Conservation (phyloP, 2,113 vertebrate species). For the Nanorana parkeri region DNA sequence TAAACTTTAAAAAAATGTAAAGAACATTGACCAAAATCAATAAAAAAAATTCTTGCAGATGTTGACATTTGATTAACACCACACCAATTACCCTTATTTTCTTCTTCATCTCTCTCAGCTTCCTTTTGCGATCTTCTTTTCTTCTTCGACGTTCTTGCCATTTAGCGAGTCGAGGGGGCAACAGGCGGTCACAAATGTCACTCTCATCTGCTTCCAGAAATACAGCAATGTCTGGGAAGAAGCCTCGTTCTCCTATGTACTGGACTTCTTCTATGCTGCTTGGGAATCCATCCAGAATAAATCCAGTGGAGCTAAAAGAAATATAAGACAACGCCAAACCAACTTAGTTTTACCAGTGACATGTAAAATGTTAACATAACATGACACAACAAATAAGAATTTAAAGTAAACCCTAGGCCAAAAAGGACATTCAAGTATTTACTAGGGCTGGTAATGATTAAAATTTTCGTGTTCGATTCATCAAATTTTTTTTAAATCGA, state of each 20-base stretch:
- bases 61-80: too few relatives aligned
- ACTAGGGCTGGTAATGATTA: too few relatives aligned
- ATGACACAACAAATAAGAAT: too few relatives aligned
- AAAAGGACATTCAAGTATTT: too few relatives aligned
- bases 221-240: slow-evolving; percentile 83
- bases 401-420: too few relatives aligned
- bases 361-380: too few relatives aligned
- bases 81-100: slow-evolving; percentile 75
- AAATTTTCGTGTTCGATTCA: too few relatives aligned
- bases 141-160: slow-evolving; percentile 75
- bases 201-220: slow-evolving; percentile 76
- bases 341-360: too few relatives aligned
- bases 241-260: slow-evolving; percentile 77
- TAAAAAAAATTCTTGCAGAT: too few relatives aligned
- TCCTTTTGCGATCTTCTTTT: slow-evolving; percentile 69
- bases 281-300: slow-evolving; percentile 93
- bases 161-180: slow-evolving; percentile 75
- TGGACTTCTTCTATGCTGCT: slow-evolving; percentile 74
- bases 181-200: slow-evolving; percentile 77
- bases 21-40: too few relatives aligned
- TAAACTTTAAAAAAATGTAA: too few relatives aligned
- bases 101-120: slow-evolving; percentile 74
- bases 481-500: too few relatives aligned
- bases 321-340: not conserved
- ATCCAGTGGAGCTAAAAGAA: slow-evolving; percentile 84